Base-by-base conservation (phyloP, 2,797 vertebrate species). In the Myotis planiceps region DNA sequence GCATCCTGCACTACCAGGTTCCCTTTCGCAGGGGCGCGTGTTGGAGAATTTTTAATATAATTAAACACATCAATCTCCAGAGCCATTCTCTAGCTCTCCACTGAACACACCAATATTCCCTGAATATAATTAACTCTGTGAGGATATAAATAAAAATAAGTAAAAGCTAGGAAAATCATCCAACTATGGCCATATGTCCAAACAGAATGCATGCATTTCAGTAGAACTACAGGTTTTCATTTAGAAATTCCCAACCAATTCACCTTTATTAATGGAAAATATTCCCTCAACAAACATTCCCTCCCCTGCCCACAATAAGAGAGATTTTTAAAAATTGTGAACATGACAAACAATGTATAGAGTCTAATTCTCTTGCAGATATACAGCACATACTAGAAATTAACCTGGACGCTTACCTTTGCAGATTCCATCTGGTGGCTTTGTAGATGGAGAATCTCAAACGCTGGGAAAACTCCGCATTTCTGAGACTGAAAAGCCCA, bases 121-220 rank as follows among this genome's bases (percentile, higher is more conserved):
- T 45, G 27, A 16, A 95, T 60, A 89, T 66, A 80, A 53, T 88
- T 89, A 86, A 82, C 32, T 94, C 34, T 66, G 8, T 49, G 47
- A 76, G 23, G 39, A 91, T 88, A 94, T 60, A 95, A 90, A 92
- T 66, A 93, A 94, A 93, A 88, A 79, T 85, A 93, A 94, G 63
- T 68, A 74, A 74, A 90, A 53, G 5, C 51, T 45, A 78, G 47
- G 72, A 88, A 90, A 58, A 29, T 55, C 74, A 78, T 75, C 65
- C 58, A 86, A 65, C 3, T 92, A 34, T 69, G 47, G 81, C 79
- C 39, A 84, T 65, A 82, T 79, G 81, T 82, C 82, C 78, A 85
- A 80, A 74, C 29, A 93, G 68, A 95, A 72, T 82, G 25, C 32
- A 47, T 23, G 29, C 2, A 27, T 88, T 47, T 88, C 78, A 65